A percentile compares a stretch with the other conserved stretches of the same genome.
phyloP scores from a whole-genome alignment of 2,113 vertebrate genomes.

The Cheirogaleus medius region DNA sequence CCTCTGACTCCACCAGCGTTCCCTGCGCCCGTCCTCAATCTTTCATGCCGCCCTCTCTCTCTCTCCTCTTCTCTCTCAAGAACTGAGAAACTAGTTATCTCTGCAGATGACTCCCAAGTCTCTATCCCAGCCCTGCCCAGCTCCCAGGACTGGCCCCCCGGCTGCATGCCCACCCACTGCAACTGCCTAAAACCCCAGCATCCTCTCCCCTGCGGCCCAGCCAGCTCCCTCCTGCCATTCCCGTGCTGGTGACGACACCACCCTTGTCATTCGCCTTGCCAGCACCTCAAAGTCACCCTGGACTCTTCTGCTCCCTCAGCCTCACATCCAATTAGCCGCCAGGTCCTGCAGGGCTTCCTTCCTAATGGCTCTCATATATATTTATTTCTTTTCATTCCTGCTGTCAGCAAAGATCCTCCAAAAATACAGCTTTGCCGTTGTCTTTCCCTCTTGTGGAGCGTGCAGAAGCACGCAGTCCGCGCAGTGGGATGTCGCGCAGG shows the following conservation, averaged over 20 bases:
- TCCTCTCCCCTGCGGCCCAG: background rate
- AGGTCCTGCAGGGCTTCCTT: background rate
- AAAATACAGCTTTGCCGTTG: background rate
- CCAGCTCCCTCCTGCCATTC: background rate
- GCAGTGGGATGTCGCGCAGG: background rate
- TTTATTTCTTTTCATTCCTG: background rate
- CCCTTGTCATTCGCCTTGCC: background rate
- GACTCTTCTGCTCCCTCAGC: background rate
- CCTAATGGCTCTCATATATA: background rate
- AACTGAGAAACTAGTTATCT: background rate
- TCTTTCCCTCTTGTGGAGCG: background rate
- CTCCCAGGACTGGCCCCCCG: background rate
- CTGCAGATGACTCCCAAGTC: rapidly evolving
- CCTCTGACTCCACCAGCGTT: background rate
- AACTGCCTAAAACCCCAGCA: rapidly evolving
- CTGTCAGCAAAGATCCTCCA: background rate
- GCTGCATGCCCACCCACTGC: background rate
- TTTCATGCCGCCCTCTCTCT: too few species aligned
- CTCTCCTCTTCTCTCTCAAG: background rate
- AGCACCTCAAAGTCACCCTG: background rate
- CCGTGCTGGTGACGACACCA: rapidly evolving
- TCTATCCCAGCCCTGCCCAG: too few species aligned
- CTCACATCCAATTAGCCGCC: background rate
- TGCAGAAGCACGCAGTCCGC: background rate
- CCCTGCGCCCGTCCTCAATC: too few species aligned